These are phyloP conservation scores for Macrotrachela quadricornifera DNA, from an alignment of 1,140 invertebrate species.

Conservation along the genomic window DNA sequence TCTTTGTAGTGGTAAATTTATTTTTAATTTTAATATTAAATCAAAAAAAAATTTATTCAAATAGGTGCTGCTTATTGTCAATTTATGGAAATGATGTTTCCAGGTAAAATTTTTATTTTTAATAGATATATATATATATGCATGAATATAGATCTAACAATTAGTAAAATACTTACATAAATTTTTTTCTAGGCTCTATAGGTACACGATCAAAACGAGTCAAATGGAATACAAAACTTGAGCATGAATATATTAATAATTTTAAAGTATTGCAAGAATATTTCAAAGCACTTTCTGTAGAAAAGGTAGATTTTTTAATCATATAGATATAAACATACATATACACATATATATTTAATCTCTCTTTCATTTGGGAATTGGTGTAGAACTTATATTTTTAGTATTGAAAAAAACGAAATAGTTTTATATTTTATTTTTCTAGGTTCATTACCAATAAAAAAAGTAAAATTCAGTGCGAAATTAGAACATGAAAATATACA, in stretches of 20 bases:
- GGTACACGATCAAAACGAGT: constrained; percentile 30
- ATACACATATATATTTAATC: too few relatives aligned
- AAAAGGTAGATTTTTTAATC: constrained; percentile 52
- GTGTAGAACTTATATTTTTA: too few relatives aligned
- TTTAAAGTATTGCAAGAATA: constrained; percentile 88
- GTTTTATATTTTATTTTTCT: constrained; percentile 18
- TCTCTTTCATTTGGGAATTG: too few relatives aligned
- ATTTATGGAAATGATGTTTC: constrained; percentile 99
- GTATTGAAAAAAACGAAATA: too few relatives aligned
- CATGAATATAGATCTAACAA: neutral
- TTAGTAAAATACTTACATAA: too few relatives aligned
- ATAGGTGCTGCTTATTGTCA: constrained; percentile 81
- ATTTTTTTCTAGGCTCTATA: constrained; percentile 7
- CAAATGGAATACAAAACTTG: constrained; percentile 75
- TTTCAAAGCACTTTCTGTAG: constrained; percentile 89
- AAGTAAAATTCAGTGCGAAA: constrained; percentile 92
- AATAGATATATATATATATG: too few relatives aligned
- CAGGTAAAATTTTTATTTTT: constrained; percentile 56
- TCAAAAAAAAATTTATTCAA: constrained; percentile 53
- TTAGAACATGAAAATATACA: constrained; percentile 98
- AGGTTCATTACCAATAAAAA: constrained; percentile 66
- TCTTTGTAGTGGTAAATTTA: constrained; percentile 48
- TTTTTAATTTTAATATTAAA: constrained; percentile 1
- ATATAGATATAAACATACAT: too few relatives aligned
- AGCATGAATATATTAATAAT: constrained; percentile 98